phyloP scores from a whole-genome alignment of 2,113 vertebrate genomes.

The Scortum barcoo region DNA sequence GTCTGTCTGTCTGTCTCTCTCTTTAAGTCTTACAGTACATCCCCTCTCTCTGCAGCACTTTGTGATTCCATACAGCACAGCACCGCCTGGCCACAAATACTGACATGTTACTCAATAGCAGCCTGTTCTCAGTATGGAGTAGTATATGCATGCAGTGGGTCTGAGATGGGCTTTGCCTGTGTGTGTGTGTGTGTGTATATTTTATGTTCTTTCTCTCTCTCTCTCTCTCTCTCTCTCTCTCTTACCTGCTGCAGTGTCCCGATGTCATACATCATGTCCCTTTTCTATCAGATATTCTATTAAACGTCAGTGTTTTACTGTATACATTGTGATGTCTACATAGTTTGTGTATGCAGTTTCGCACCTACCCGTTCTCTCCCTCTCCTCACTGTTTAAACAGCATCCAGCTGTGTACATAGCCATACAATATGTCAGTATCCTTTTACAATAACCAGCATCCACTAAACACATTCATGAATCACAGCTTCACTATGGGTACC shows the following conservation, averaged over 20 bases:
- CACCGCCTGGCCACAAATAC: conserved; percentile 5
- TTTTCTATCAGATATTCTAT: too few species aligned
- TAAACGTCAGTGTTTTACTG: conserved; percentile 32
- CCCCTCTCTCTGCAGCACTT: conserved; percentile 12
- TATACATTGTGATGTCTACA: conserved; percentile 12
- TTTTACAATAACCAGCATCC: conserved; percentile 19
- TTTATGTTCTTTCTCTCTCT: neutral
- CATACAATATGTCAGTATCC: conserved; percentile 6
- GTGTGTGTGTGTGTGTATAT: neutral
- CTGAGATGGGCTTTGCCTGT: neutral
- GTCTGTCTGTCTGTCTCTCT: neutral
- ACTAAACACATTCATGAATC: neutral
- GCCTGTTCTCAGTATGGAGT: neutral
- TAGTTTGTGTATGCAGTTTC: neutral
- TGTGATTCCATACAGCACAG: neutral
- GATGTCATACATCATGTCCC: conserved; percentile 45
- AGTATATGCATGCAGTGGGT: neutral
- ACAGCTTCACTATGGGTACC: conserved; percentile 1
- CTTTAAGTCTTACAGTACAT: neutral
- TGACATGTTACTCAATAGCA: neutral
- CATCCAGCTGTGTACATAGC: conserved; percentile 19
- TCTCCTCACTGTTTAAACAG: conserved; percentile 15
- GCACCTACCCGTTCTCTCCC: neutral
- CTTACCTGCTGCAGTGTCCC: conserved; percentile 43
- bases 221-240: neutral